phyloP scores from a whole-genome alignment of 2,113 vertebrate species.

The Ptilorrhoa leucosticta region DNA sequence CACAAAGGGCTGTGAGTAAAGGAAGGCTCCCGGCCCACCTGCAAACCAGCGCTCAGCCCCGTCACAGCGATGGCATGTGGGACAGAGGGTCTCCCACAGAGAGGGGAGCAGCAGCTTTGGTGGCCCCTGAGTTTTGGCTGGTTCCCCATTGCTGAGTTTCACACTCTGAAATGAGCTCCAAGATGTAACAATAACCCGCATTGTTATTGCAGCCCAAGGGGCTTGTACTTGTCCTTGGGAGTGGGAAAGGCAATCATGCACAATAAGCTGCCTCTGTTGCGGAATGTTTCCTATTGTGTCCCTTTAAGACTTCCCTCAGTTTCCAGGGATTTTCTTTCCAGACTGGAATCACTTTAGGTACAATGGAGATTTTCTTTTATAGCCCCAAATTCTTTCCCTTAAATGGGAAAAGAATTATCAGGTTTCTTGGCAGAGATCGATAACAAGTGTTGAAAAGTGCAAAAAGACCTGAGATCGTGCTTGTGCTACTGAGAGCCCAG shows the following conservation, averaged over 20 bases:
- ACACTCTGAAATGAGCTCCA: background rate
- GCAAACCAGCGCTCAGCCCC: background rate
- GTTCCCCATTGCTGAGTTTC: background rate
- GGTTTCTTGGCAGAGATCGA: background rate
- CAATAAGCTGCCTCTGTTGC: background rate
- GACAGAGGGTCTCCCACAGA: background rate
- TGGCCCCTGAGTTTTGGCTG: background rate
- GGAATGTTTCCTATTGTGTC: background rate
- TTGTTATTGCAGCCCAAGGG: background rate
- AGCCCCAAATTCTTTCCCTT: background rate
- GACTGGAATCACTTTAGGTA: background rate
- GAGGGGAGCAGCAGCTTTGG: background rate
- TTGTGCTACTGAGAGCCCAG: background rate
- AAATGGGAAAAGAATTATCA: background rate
- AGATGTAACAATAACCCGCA: background rate
- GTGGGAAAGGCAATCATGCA: background rate
- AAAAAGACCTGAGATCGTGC: background rate
- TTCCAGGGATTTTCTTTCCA: background rate
- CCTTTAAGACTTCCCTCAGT: background rate
- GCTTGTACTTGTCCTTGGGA: background rate
- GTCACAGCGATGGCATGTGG: background rate
- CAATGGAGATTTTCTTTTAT: background rate
- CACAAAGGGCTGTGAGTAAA: background rate
- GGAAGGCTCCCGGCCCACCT: background rate
- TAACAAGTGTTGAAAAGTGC: background rate